Evolutionary conservation across 2,797 vertebrate genomes (phyloP), one percentile per base, ranked within the genome.

Genomic region (Cossypha niveicapilla): DNA sequence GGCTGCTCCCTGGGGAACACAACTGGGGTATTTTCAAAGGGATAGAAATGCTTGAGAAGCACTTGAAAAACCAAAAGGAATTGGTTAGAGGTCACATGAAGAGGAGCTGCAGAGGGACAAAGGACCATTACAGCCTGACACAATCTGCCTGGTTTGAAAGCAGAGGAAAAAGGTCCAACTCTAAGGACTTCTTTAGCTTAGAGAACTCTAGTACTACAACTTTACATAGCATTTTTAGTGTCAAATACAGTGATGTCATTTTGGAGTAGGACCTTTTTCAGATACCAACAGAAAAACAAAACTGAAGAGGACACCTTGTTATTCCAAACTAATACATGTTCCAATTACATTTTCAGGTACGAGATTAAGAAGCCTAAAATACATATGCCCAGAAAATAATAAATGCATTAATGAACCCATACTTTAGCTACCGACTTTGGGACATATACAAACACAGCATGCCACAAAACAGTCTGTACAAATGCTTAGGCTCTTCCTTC

Each of bases 131-230:
- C 7, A 83, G 16, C 51, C 37, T 68, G 56, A 83, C 25, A 37
- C 0, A 7, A 78, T 5, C 47, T 34, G 35, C 13, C n/a, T 48
- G 37, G 27, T 35, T 7, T 2, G 1, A 32, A 76, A 77, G 50
- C 7, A 83, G 35, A 79, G 30, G 18, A 45, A 68, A 34, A 72
- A 57, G 4, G 18, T 51, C 89, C 10, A 34, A 18, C 24, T 54
- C n/a, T 9, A 14, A 41, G 37, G 21, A 74, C 18, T 13, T 41
- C 17, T 35, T 60, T 34, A 79, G 12, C 54, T 60, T 44, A 25
- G 10, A 65, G 54, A 47, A 67, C 32, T 35, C 81, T 2, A 53
- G 14, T 41, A 35, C 48, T 44, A 19, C 5, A 39, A 67, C 4
- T 50, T 9, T 68, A 32, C 30, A 65, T 3, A 28, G 35, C 1